Percentiles rank a stretch among this genome's conserved stretches.
These are phyloP conservation scores for Yponomeuta sedellus DNA, from an alignment of 2,888 invertebrate genomes.

Conservation along the genomic window DNA sequence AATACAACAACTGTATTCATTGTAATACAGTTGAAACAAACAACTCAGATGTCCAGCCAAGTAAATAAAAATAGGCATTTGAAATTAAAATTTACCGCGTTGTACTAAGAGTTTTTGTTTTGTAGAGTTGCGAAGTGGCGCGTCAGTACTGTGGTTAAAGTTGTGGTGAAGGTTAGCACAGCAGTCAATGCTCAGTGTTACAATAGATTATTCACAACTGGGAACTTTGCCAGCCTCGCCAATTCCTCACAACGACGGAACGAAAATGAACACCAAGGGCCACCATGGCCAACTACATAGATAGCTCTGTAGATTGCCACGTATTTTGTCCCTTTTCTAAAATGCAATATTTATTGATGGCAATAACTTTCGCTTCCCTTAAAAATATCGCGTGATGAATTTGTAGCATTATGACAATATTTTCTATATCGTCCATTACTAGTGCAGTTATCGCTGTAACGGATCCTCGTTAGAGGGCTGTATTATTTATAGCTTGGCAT, in stretches of 20 bases:
- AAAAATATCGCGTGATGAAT: not conserved
- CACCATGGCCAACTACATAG: not conserved
- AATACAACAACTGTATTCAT: no score
- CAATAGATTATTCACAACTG: conserved; percentile 15
- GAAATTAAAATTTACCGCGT: not conserved
- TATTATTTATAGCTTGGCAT: conserved; percentile 55
- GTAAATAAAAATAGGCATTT: not conserved
- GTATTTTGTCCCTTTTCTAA: not conserved
- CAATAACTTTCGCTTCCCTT: not conserved
- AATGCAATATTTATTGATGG: not conserved
- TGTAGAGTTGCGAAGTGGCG: not conserved
- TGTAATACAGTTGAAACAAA: not conserved
- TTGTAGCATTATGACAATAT: not conserved
- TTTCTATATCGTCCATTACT: conserved; percentile 4
- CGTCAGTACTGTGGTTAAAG: not conserved
- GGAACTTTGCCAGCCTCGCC: conserved; percentile 13
- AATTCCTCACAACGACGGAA: conserved; percentile 4
- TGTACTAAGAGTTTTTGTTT: not conserved
- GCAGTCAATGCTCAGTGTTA: conserved; percentile 11
- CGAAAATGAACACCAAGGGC: not conserved
- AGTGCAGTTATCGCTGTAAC: conserved; percentile 30
- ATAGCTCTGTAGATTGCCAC: not conserved
- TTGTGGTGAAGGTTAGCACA: conserved; percentile 7
- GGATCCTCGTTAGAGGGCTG: conserved; percentile 40
- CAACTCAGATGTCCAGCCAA: not conserved